A percentile compares a stretch with the other conserved stretches of the same genome.
Evolutionary conservation across 2,113 vertebrate species (phyloP).

Genomic region (Anser brachyrhynchus): DNA sequence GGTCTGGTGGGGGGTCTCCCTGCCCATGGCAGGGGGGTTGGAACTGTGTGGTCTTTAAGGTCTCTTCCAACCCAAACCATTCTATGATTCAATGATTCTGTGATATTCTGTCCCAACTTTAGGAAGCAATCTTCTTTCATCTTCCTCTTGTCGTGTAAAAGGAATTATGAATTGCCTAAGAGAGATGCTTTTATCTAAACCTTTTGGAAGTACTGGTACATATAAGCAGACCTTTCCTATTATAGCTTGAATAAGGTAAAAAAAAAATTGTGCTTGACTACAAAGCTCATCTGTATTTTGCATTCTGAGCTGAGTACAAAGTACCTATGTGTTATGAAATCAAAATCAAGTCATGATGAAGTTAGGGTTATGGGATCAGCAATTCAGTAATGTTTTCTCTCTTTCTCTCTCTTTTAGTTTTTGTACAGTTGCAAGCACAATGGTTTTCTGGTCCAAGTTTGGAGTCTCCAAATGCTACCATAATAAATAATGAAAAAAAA

Average conservation of each 20-base stretch:
- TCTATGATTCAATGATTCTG: no score
- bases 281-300: not conserved
- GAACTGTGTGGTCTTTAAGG: no score
- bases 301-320: constrained; percentile 9
- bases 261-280: constrained; percentile 1
- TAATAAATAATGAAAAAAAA: not conserved
- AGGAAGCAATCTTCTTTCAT: constrained; percentile 27
- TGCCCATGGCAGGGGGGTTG: no score
- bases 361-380: not conserved
- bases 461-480: not conserved
- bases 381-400: not conserved
- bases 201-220: constrained; percentile 3
- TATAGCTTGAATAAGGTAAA: constrained; percentile 12
- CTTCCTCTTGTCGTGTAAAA: constrained; percentile 11
- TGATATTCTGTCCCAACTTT: not conserved
- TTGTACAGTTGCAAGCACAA: not conserved
- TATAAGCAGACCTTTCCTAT: not conserved
- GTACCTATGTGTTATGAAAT: not conserved
- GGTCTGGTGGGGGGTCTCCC: no score
- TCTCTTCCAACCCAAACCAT: no score
- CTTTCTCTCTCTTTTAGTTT: not conserved
- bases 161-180: not conserved
- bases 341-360: not conserved
- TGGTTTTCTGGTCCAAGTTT: not conserved
- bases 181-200: constrained; percentile 42